Percentiles rank a stretch among this genome's conserved stretches.
Evolutionary conservation across 2,113 vertebrate species (phyloP).

Genomic region (Podocnemis expansa): DNA sequence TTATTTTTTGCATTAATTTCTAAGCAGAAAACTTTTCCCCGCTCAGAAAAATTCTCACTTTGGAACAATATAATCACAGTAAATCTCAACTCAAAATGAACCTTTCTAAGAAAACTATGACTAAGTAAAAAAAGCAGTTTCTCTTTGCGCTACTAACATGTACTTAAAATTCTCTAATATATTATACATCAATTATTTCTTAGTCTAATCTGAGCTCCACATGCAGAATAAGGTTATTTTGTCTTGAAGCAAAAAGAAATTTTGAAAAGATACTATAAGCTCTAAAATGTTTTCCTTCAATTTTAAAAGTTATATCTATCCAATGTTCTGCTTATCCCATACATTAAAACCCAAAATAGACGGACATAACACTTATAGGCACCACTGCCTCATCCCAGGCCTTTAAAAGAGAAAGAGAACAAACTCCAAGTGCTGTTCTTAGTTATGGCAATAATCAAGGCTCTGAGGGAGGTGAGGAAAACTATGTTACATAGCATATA

Average conservation of each 20-base stretch:
- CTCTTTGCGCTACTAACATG: background rate
- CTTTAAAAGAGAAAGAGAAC: background rate
- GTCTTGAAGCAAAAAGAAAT: background rate
- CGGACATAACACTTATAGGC: background rate
- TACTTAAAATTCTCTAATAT: background rate
- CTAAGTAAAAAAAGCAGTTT: background rate
- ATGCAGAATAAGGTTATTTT: background rate
- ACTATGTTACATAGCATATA: rapidly evolving
- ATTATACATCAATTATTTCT: no score
- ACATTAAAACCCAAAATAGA: background rate
- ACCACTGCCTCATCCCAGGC: background rate
- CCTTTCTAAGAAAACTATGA: no score
- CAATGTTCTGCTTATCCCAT: background rate
- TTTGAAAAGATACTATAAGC: background rate
- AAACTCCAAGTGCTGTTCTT: background rate
- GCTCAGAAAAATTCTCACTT: background rate
- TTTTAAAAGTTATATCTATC: background rate
- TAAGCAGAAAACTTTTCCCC: no score
- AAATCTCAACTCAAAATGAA: no score
- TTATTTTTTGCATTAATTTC: background rate
- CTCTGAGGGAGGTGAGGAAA: background rate
- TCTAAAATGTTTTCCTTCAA: background rate
- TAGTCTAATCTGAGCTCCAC: background rate
- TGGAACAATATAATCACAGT: no score
- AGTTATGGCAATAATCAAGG: background rate